Evolutionary conservation across 2,888 invertebrate genomes (phyloP).

Genomic region (Adela reaumurella): DNA sequence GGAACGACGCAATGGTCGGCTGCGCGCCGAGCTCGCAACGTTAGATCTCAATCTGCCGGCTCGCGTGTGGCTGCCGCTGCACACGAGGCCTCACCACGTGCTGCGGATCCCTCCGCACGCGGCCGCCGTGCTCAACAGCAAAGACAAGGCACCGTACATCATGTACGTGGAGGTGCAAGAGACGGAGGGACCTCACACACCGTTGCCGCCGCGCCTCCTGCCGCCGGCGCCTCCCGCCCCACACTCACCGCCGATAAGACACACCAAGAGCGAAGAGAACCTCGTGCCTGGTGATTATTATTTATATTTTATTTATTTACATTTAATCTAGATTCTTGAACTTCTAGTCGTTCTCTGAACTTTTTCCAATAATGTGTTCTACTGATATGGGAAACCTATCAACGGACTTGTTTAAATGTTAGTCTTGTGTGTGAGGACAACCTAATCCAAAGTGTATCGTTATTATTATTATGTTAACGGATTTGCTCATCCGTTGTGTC

Average conservation of each 20-base stretch:
- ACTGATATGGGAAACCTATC: too few relatives aligned
- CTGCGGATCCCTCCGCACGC: constrained; percentile 96
- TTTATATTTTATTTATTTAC: not conserved
- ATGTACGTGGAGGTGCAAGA: constrained; percentile 97
- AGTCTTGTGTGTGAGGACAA: too few relatives aligned
- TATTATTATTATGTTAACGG: too few relatives aligned
- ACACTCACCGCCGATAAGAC: constrained; percentile 66
- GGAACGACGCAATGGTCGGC: constrained; percentile 87
- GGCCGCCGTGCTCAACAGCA: constrained; percentile 97
- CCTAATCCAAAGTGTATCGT: too few relatives aligned
- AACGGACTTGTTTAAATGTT: too few relatives aligned
- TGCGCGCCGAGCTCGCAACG: constrained; percentile 89
- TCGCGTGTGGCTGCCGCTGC: constrained; percentile 94
- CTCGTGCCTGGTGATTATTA: constrained; percentile 37
- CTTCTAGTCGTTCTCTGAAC: too few relatives aligned
- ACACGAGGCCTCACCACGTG: constrained; percentile 86
- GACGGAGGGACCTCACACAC: constrained; percentile 68
- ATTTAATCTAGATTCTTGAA: too few relatives aligned
- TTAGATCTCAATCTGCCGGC: constrained; percentile 97
- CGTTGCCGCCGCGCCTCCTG: constrained; percentile 86
- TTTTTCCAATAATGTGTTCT: too few relatives aligned
- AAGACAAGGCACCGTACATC: constrained; percentile 98
- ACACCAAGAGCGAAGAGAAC: constrained; percentile 94
- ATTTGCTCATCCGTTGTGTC: too few relatives aligned
- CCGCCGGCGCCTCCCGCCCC: constrained; percentile 74